phyloP scores from a whole-genome alignment of 2,113 vertebrate species.

The Alethe diademata region DNA sequence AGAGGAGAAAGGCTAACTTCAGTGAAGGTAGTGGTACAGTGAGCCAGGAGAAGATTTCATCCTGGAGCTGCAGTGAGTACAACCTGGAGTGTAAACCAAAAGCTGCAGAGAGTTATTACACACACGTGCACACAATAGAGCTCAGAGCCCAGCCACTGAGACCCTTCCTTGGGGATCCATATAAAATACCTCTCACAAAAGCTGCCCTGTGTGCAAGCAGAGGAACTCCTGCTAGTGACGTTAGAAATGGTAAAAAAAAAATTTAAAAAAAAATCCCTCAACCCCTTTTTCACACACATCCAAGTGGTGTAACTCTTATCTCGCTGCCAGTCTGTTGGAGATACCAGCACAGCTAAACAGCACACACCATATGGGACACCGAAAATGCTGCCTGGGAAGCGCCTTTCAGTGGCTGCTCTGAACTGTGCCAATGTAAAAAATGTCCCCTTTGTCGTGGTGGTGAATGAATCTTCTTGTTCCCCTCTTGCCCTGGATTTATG shows the following conservation, averaged over 20 bases:
- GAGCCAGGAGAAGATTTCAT: not conserved
- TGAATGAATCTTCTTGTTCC: conserved; percentile 62
- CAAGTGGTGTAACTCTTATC: not conserved
- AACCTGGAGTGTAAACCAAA: not conserved
- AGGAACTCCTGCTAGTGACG: conserved; percentile 29
- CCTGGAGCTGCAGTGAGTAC: not conserved
- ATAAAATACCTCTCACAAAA: conserved; percentile 53
- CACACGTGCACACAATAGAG: not conserved
- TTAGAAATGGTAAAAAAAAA: not conserved
- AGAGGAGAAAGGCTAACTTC: not conserved
- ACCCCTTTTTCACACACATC: not conserved
- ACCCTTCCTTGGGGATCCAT: conserved; percentile 56
- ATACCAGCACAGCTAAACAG: not conserved
- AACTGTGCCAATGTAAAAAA: conserved; percentile 22
- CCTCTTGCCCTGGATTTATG: conserved; percentile 50
- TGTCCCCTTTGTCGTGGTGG: conserved; percentile 28
- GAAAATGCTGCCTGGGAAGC: not conserved
- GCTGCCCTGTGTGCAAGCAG: conserved; percentile 34
- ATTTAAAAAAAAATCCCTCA: not conserved
- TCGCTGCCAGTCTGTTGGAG: not conserved
- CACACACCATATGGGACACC: not conserved
- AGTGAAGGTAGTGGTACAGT: not conserved
- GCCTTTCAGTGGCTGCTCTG: not conserved
- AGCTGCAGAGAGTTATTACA: not conserved
- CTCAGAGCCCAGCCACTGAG: not conserved